Base-by-base conservation (phyloP, 2,888 invertebrate genomes). In the Suillia variegata region DNA sequence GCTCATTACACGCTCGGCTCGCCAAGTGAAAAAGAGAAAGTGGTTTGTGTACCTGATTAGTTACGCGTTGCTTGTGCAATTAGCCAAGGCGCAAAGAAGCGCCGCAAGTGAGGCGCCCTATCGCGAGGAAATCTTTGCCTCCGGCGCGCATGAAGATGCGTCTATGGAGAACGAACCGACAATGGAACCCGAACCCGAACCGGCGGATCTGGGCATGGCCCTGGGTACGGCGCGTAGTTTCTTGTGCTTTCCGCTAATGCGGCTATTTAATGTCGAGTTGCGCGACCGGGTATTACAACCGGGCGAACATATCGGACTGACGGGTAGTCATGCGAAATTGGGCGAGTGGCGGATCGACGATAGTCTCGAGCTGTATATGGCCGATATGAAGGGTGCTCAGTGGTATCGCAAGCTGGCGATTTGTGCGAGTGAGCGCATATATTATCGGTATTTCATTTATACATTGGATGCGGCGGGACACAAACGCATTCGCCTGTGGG, bases 321-420 rank as follows among this genome's bases (percentile, higher is more conserved):
- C 87, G 17, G 93, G 93, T 10, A 88, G 86, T 75, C 86, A 86
- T 61, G 74, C 81, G 3, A 85, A 87, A 61, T 83, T 93, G 24
- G 93, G 93, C 1, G 84, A 85, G 68, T 93, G 93, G 93, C 84
- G 86, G 63, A 84, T 87, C 21, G 84, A 85, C 47, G 84, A 85
- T 71, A 85, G 87, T 62, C 75, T 89, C 8, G 71, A 80, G 2
- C 70, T 80, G 64, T 81, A 80, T 58, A 64, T 64, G 8, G 66
- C 65, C 45, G 64, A 68, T 10, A 65, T 58, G 8, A 85, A 86
- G 2, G 65, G 69, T 12, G 60, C 38, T 1, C 63, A 66, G 5
- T 92, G 92, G 92, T 86, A 85, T 8, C 85, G 84, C 64, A 80
- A 83, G 34, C 78, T 90, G 21, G 84, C 83, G 63, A 85, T 94